Evolutionary conservation across 2,888 invertebrate genomes (phyloP), one percentile per base, ranked within the genome.

Genomic region (Andrena bucephala): DNA sequence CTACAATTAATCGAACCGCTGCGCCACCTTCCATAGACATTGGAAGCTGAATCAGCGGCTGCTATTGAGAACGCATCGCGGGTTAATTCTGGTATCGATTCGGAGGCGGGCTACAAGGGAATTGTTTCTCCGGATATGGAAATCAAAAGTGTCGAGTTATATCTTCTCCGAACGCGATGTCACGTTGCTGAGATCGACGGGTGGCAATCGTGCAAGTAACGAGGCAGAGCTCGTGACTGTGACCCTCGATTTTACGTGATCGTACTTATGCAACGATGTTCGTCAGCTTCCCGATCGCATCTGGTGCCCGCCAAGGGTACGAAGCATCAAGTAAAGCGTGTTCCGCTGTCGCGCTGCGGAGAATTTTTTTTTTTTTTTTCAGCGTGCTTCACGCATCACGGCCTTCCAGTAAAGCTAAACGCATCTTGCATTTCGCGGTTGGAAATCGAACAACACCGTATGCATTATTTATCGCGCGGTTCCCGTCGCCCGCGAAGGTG

Each of bases 401-500:
- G 13, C 48, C 60, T 36, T 69, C 48, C 57, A 10, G 42, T 2
- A 16, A 24, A 10, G 63, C 5, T 29, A 50, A 80, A 70, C 62
- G 29, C 42, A 68, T 57, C 67, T 52, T 52, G 72, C 62, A 27
- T 63, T 36, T 66, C 70, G 57, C 67, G 29, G 50, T 48, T 73
- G 42, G 24, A 70, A 74, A 70, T 33, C 70, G 68, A 63, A 70
- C 71, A 62, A 71, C 65, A 48, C 7, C 33, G 54, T 10, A 81
- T 82, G 70, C 67, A 82, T 82, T 81, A 82, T 82, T 82, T 81
- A 82, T 81, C 57, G 20, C 24, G 62, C 6, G 66, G 33, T 60
- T 70, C 60, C n/a, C 24, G 66, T 66, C 69, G 52, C 81, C 59
- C 60, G 60, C 60, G 13, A 60, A n/a, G 59, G 80, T 74, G 73